These are phyloP conservation scores for Drosophila suboccidentalis DNA, from an alignment of 2,888 invertebrate species.

Conservation along the genomic window DNA sequence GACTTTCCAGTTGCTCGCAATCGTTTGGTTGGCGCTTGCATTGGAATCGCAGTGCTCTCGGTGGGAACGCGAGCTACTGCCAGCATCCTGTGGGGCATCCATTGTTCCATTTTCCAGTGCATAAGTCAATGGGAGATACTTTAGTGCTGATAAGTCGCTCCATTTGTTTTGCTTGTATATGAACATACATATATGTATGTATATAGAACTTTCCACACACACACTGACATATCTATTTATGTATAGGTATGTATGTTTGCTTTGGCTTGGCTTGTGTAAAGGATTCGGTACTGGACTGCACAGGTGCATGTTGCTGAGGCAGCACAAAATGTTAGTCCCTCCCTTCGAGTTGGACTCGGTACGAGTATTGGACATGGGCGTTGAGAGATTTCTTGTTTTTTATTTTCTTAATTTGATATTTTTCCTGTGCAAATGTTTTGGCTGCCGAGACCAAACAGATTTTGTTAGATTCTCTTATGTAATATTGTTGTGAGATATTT, in stretches of 20 bases:
- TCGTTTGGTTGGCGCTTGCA: constrained; percentile 66
- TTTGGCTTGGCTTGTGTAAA: constrained; percentile 71
- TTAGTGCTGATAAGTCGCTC: constrained; percentile 77
- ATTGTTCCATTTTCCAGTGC: constrained; percentile 81
- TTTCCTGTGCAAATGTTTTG: constrained; percentile 71
- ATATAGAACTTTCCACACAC: constrained; percentile 29
- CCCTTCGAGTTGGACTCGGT: constrained; percentile 28
- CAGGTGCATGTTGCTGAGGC: constrained; percentile 76
- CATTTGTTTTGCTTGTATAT: constrained; percentile 72
- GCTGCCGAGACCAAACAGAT: constrained; percentile 67
- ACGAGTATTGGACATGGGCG: constrained; percentile 48
- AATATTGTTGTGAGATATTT: constrained; percentile 53
- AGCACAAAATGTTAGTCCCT: constrained; percentile 57
- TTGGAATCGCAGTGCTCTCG: constrained; percentile 41
- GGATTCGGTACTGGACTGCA: constrained; percentile 70
- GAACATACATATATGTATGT: constrained; percentile 14
- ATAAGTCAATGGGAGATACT: constrained; percentile 81
- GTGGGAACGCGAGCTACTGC: not conserved
- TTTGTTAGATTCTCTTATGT: constrained; percentile 62
- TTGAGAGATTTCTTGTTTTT: constrained; percentile 56
- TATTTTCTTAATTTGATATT: constrained; percentile 60
- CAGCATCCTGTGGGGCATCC: constrained; percentile 59
- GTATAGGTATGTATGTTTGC: constrained; percentile 57
- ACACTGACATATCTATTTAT: constrained; percentile 15
- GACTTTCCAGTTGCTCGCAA: constrained; percentile 68